phyloP scores from a whole-genome alignment of 2,797 vertebrate species.

The Phyllotis vaccarum region DNA sequence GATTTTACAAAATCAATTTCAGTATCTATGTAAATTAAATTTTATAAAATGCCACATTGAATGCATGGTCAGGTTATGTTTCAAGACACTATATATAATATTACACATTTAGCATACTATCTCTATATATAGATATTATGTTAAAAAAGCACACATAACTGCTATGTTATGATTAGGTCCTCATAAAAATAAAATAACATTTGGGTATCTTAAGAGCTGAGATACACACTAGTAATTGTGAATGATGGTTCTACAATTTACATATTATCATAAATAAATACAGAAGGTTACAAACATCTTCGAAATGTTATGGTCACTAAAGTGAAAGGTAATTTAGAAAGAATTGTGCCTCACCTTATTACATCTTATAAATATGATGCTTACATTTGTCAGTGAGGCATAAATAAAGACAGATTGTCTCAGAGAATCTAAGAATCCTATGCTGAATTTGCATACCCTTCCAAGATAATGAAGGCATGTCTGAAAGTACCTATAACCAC shows the following conservation, averaged over 20 bases:
- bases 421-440: neutral
- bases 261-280: neutral
- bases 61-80: conserved; percentile 15
- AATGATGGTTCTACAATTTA: neutral
- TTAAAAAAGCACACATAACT: neutral
- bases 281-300: neutral
- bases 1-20: conserved; percentile 66
- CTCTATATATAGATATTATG: too few species aligned
- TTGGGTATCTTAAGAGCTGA: neutral
- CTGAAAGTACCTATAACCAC: neutral
- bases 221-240: neutral
- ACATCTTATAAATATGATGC: neutral
- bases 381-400: neutral
- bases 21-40: conserved; percentile 72
- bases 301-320: neutral
- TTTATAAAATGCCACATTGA: conserved; percentile 40
- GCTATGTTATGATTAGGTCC: neutral
- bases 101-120: too few species aligned
- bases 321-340: neutral
- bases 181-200: conserved; percentile 6
- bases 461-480: neutral
- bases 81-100: neutral
- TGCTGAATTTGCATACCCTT: neutral
- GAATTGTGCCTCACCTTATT: neutral
- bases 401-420: neutral